Evolutionary conservation across 53 echinoderm and acorn worm species (phyloP), one percentile per base, ranked within the genome.

Genomic region (Arbacia lixula): DNA sequence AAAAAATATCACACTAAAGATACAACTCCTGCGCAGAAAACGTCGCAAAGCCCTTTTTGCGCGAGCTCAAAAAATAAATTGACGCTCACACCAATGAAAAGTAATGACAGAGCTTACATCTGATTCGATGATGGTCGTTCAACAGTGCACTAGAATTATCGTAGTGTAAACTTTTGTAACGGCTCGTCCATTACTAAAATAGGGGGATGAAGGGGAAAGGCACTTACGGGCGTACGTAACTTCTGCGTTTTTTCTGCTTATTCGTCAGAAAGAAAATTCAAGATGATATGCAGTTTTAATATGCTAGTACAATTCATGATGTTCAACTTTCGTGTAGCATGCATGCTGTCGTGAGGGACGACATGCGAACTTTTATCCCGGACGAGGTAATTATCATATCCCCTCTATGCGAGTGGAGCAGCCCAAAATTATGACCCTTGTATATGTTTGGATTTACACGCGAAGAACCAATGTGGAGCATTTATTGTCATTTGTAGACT

Each of bases 381-480:
- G 4, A 29, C 69, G 42, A 69, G 41, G 69, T 42, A 69, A 42
- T 43, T 69, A 0, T 9, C 0, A 46, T 43, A 81, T 46, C 62
- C 82, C 82, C 41, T 21, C 33, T 32, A 41, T 17, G 32, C 6
- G n/a, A 81, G 64, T 81, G 82, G 82, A 81, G 62, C 43, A 49
- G 63, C 50, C 82, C 82, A 52, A 29, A 69, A 81, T 63, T 81
- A 63, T 63, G 62, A 63, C 62, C 64, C 51, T 43, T 62, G 62
- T 81, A 62, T 42, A 62, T 62, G 62, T 63, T 63, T 63, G 62
- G 46, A 81, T 81, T 81, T 81, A 81, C 82, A 81, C 82, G 64
- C 49, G 76, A 57, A 77, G 78, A 77, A 77, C 78, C 78, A 77
- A 77, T 77, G 78, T 77, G 60, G 37, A 56, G 57, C 78, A 77